Evolutionary conservation across 2,797 vertebrate species (phyloP).

Genomic region (Dendrocincla tyrannina): DNA sequence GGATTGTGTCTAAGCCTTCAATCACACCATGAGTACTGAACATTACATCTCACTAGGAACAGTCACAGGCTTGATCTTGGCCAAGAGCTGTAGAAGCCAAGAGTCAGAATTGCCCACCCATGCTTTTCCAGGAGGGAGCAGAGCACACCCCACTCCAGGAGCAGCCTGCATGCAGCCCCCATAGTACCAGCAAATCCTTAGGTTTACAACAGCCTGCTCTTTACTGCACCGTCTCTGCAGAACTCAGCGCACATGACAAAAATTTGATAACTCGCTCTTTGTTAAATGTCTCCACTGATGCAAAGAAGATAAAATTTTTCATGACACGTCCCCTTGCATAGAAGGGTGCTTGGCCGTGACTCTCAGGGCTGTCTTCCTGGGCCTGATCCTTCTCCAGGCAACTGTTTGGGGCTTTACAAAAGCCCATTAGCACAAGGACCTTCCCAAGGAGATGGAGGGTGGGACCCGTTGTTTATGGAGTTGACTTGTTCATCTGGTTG

Average conservation of each 20-base stretch:
- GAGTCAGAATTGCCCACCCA: neutral
- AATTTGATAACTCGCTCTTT: neutral
- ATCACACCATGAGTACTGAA: neutral
- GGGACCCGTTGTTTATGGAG: neutral
- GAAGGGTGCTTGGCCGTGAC: neutral
- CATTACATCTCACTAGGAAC: fast-evolving
- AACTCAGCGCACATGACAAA: neutral
- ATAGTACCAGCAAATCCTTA: neutral
- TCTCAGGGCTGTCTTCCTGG: neutral
- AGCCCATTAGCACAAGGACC: neutral
- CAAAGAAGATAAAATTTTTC: neutral
- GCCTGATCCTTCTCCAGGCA: neutral
- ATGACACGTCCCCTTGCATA: neutral
- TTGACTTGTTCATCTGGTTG: neutral
- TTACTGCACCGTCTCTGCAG: neutral
- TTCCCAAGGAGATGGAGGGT: neutral
- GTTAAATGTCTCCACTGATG: neutral
- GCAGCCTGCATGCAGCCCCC: neutral
- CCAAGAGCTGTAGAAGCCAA: neutral
- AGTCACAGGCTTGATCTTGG: neutral
- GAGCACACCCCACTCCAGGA: fast-evolving
- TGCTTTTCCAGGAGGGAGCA: neutral
- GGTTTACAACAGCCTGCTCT: neutral
- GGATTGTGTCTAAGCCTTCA: neutral
- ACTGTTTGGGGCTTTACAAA: neutral